Conservation (phyloP, 2,888 invertebrate genomes). For the Ennomos quercinarius region DNA sequence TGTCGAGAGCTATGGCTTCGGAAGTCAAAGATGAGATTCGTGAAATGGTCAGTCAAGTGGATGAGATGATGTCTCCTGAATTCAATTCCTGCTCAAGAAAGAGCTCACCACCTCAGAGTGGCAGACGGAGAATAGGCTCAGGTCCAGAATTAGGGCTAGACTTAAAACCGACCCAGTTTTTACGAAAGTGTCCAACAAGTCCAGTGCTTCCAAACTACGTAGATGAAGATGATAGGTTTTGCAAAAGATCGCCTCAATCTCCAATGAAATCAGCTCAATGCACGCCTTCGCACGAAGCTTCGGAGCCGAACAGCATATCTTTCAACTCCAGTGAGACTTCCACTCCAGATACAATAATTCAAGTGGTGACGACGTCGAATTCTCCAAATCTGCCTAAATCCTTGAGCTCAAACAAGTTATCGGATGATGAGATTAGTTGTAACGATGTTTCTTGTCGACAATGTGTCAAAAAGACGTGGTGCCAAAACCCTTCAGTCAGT, state of each 20-base stretch:
- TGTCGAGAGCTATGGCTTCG: constrained; percentile 91
- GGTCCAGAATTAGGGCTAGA: constrained; percentile 78
- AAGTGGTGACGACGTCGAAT: constrained; percentile 74
- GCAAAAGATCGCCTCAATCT: constrained; percentile 70
- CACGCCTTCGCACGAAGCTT: constrained; percentile 75
- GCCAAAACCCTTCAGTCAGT: constrained; percentile 89
- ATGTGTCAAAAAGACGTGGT: constrained; percentile 85
- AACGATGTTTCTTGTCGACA: constrained; percentile 77
- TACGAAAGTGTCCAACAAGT: constrained; percentile 80
- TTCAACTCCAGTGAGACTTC: constrained; percentile 84
- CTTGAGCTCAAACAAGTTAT: constrained; percentile 82
- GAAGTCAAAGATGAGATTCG: constrained; percentile 92
- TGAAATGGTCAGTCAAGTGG: constrained; percentile 90
- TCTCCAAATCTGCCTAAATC: constrained; percentile 81
- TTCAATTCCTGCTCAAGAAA: constrained; percentile 66
- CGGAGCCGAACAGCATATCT: constrained; percentile 77
- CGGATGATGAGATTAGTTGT: constrained; percentile 85
- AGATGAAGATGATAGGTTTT: constrained; percentile 65
- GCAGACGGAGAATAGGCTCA: constrained; percentile 71
- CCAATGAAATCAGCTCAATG: constrained; percentile 73
- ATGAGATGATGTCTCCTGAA: constrained; percentile 87
- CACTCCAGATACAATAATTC: constrained; percentile 81
- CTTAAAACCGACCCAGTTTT: constrained; percentile 59
- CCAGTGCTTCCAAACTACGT: constrained; percentile 70
- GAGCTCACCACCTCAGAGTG: constrained; percentile 78